Base-by-base conservation (phyloP, 1,140 invertebrate species). In the Drosophila quadrilineata region DNA sequence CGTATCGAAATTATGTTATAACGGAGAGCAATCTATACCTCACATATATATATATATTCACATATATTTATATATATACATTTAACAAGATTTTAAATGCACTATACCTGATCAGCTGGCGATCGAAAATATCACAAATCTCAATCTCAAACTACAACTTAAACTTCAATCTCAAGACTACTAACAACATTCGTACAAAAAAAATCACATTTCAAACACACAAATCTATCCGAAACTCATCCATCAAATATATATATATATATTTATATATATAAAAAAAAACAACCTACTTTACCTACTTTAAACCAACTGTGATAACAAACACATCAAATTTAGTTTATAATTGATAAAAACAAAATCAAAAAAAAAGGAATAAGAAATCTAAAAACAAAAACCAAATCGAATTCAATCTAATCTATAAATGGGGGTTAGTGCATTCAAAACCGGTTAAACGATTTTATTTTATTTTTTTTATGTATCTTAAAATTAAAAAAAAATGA, bases 71-170 rank as follows among this genome's bases (percentile, higher is more conserved):
- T 33, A 6, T 28, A 41, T 58, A 26, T 29, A 35, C 54, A 62
- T 79, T 84, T 84, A 85, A 84, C 76, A 70, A 84, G 77, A 84
- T 84, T 84, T 84, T 85, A 77, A 84, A 84, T 84, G 77, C 77
- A 84, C 77, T 84, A 84, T 77, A 52, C 75, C 75, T 75, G 54
- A 63, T 24, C 46, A 68, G 33, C 28, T 56, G 73, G 72, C 72
- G 28, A 71, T 62, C 73, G 70, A 75, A 73, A 56, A 10, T 28
- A 66, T 66, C 31, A 48, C 38, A 57, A 71, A 72, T 69, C 40
- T 56, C 17, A 59, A 50, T 16, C 19, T 50, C 48, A 9, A n/a
- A n/a, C n/a, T n/a, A n/a, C n/a, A n/a, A 50, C 22, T 6, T 41
- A 17, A 41, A 41, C 12, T 6, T 22, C 38, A 45, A 52, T 17